These are phyloP conservation scores for Syngnathus acus DNA, from an alignment of 2,797 vertebrate genomes.

Conservation along the genomic window DNA sequence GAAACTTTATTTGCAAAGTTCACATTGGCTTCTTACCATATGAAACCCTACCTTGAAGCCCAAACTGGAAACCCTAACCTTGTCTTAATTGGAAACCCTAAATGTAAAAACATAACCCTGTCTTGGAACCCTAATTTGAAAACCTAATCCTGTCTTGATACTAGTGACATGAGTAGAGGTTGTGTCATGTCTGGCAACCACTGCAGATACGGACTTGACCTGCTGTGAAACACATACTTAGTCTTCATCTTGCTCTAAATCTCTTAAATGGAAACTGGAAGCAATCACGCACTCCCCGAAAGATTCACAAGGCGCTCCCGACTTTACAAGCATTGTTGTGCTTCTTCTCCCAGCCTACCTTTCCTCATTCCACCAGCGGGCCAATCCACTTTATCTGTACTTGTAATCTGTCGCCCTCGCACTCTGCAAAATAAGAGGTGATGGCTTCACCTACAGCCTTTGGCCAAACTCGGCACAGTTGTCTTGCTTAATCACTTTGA, in stretches of 20 bases:
- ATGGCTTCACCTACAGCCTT: slow-evolving; percentile 6
- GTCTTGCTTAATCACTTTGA: slow-evolving; percentile 4
- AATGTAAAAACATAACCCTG: neutral
- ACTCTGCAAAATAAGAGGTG: slow-evolving; percentile 2
- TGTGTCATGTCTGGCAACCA: neutral
- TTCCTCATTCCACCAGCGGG: neutral
- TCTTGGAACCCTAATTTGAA: neutral
- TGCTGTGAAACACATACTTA: neutral
- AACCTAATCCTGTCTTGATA: neutral
- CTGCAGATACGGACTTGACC: neutral
- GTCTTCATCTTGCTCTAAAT: neutral
- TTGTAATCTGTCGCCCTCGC: neutral
- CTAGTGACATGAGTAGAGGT: neutral
- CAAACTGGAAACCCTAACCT: too few relatives aligned
- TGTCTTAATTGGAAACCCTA: too few relatives aligned
- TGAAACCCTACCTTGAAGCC: too few relatives aligned
- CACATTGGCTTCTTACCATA: too few relatives aligned
- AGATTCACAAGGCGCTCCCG: neutral
- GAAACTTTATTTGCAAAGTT: too few relatives aligned
- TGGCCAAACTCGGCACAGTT: slow-evolving; percentile 4
- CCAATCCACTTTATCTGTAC: slow-evolving; percentile 7
- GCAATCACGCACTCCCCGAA: too few relatives aligned
- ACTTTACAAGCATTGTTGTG: neutral
- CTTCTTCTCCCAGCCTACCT: neutral
- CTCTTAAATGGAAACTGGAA: neutral